Evolutionary conservation across 1,140 invertebrate genomes (phyloP), one percentile per base, ranked within the genome.

Genomic region (Orius insidiosus): DNA sequence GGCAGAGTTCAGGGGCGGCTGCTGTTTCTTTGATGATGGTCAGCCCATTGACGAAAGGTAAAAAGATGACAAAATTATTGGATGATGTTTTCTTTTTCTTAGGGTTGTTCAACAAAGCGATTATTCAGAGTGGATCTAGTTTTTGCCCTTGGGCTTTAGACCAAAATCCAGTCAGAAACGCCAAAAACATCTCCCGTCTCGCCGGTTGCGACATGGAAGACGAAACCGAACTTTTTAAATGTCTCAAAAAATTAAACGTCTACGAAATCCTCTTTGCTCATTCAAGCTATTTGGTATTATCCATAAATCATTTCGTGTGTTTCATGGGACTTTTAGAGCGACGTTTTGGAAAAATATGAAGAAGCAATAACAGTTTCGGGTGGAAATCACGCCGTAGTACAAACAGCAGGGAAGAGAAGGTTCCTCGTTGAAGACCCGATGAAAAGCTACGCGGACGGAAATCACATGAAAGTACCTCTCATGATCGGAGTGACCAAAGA

Each of bases 91-190:
- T 24, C 24, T 32, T 24, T 24, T 24, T 49, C 50, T 42, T 46
- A 58, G 56, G 42, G n/a, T 44, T 55, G 16, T 77, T 75, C 53
- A 63, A 72, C 38, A 59, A 60, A 52, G 66, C 59, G 2, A 71
- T 75, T 30, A 55, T 68, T 30, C 65, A 69, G 55, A 70, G 72
- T 56, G 75, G 75, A 4, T 55, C 54, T 6, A 45, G 51, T 2
- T 31, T 55, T 7, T 54, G 55, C 37, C 55, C 55, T 13, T 59
- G 58, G 58, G 52, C 54, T 2, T 47, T 57, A 18, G 56, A 58
- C 46, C 13, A 38, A 16, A 39, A 54, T 10, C 54, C 56, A 3
- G 38, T 48, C 6, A 6, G 37, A 6, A 48, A 53, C 15, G 54
- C 52, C 2, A 35, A 32, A 13, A 48, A 41, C 2, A 53, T 57